phyloP scores from a whole-genome alignment of 2,888 invertebrate species.

The Erynnis tages region DNA sequence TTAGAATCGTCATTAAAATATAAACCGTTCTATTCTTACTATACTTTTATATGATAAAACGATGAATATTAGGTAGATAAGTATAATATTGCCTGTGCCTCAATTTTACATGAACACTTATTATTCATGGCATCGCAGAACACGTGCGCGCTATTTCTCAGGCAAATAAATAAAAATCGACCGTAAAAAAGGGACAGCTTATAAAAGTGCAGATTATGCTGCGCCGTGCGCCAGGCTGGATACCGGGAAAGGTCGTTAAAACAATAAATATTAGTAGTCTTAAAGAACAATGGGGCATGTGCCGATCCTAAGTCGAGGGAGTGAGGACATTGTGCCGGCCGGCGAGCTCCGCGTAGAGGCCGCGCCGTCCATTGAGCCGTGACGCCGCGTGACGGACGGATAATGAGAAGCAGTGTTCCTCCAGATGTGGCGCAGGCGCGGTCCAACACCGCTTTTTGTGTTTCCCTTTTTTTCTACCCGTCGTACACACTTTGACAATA shows the following conservation, averaged over 20 bases:
- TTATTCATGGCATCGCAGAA: conserved; percentile 25
- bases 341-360: conserved; percentile 42
- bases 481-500: conserved; percentile 42
- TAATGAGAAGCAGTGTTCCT: conserved; percentile 75
- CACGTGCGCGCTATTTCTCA: conserved; percentile 26
- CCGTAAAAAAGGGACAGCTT: conserved; percentile 23
- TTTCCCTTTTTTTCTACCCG: conserved; percentile 50
- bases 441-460: conserved; percentile 67
- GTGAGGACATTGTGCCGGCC: conserved; percentile 29
- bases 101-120: conserved; percentile 21
- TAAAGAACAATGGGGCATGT: conserved; percentile 35
- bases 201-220: conserved; percentile 21
- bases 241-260: conserved; percentile 24
- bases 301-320: conserved; percentile 22
- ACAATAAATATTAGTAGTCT: conserved; percentile 26
- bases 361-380: conserved; percentile 59
- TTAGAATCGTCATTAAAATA: too few relatives aligned
- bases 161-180: conserved; percentile 25
- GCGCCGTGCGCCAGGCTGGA: conserved; percentile 6
- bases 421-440: conserved; percentile 79
- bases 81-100: conserved; percentile 14
- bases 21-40: not conserved
- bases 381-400: conserved; percentile 69
- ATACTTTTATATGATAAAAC: not conserved
- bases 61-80: too few relatives aligned